A percentile compares a stretch with the other conserved stretches of the same genome.
These are phyloP conservation scores for Eulemur mongoz DNA, from an alignment of 2,797 vertebrate genomes.

Conservation along the genomic window DNA sequence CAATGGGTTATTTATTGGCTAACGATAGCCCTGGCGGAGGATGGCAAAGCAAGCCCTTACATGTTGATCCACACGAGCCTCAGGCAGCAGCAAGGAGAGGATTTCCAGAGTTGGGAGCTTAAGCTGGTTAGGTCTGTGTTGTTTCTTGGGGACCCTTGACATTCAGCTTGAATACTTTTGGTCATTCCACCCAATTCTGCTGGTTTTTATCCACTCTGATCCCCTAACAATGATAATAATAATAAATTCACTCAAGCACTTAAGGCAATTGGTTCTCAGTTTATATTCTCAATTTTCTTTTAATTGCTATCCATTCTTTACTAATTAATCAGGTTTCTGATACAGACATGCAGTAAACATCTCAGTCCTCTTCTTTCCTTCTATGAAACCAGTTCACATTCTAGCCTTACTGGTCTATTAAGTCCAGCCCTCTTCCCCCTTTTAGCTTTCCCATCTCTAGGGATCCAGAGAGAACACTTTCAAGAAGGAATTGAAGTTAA, in stretches of 20 bases:
- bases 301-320: neutral
- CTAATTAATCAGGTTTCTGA: neutral
- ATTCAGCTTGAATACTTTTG: neutral
- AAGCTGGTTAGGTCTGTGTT: neutral
- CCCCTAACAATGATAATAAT: neutral
- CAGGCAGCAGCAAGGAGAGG: neutral
- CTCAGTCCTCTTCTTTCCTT: neutral
- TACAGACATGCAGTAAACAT: neutral
- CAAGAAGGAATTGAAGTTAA: neutral
- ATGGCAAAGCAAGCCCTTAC: neutral
- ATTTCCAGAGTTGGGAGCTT: neutral
- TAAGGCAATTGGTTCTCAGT: neutral
- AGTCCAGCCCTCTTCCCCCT: neutral
- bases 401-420: neutral
- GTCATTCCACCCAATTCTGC: neutral
- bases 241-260: neutral
- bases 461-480: neutral
- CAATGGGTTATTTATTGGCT: neutral
- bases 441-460: neutral
- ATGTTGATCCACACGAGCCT: neutral
- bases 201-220: neutral
- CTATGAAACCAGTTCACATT: neutral
- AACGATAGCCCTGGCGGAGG: neutral
- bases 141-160: neutral
- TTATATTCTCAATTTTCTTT: slow-evolving; percentile 2